Evolutionary conservation across 2,888 invertebrate genomes (phyloP), one percentile per base, ranked within the genome.

Genomic region (Erebia aethiops): DNA sequence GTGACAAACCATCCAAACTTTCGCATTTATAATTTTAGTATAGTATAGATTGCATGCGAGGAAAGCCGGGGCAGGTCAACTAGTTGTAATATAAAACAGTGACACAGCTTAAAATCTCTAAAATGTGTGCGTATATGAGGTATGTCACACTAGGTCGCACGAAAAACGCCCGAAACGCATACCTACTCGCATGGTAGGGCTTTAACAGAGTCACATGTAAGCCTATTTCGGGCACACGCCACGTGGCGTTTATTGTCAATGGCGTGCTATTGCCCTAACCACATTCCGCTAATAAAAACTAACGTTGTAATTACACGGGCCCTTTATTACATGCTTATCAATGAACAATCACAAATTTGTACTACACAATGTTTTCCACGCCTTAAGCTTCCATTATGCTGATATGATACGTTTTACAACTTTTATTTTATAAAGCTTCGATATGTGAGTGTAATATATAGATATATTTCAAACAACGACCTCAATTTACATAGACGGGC

Each of bases 251-350:
- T 77, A 77, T 75, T 76, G 75, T 72, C 71, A 73, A 72, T 72
- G 73, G 56, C 67, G 68, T 71, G 70, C 68, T 61, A 72, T 76
- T 71, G 70, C 71, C 67, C 70, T 69, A 69, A 72, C 74, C 71
- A 66, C 73, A 75, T 73, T 74, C 76, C 71, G 73, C 75, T 76
- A 76, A 75, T 77, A 77, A 77, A 77, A 77, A 77, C 76, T 75
- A 76, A 76, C 73, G 74, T 61, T 58, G 71, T 75, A 75, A 77
- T 76, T 76, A 75, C 67, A 73, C 67, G 72, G 69, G 72, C 74
- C 74, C 72, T 74, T 74, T 75, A 72, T 75, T 70, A 71, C 71
- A 71, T 69, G 61, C 69, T 73, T 75, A 74, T 76, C 77, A 74
- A 74, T 75, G 74, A 70, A 75, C 72, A 75, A 75, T 76, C 71